Base-by-base conservation (phyloP, 2,797 vertebrate species). In the Bradypodion ventrale region DNA sequence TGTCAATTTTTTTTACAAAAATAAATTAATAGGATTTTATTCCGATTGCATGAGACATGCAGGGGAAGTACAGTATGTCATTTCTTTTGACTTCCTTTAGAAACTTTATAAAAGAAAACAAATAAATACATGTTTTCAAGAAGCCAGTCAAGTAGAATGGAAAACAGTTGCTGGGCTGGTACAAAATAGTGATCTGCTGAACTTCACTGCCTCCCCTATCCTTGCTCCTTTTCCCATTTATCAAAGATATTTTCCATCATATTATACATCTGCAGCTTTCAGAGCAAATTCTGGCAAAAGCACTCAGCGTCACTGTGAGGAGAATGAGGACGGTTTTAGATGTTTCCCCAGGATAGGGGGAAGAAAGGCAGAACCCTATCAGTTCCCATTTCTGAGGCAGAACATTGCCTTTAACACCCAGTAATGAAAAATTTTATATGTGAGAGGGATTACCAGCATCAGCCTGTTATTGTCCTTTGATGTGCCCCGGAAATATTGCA, bases 371-470 rank as follows among this genome's bases (percentile, higher is more conserved):
- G 80, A 72, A 65, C 85, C 75, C 79, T 93, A 75, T 93, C 86
- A 93, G 93, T 95, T 94, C 83, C 74, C 87, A 70, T 94, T 94
- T 93, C 91, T 93, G 78, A 87, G 90, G 80, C 85, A 92, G 90
- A 92, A 88, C 89, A 81, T 91, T 91, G 87, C 86, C 92, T 94
- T 94, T 92, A 92, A 93, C 87, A 70, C 78, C 88, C 86, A 16
- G 16, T 92, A 94, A 95, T 94, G 91, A 91, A 94, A 92, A 85
- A 93, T 93, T 94, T 94, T 93, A 82, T 94, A 85, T 88, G 90
- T 89, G 92, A 91, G 84, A 90, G 85, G 88, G 90, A 92, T 93
- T 92, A 91, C 89, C 90, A 92, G 78, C 90, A 81, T 85, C 76
- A 84, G 81, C 62, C 90, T 86, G 78, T 87, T 86, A 85, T 78